Percentiles rank a stretch among this genome's conserved stretches.
phyloP scores from a whole-genome alignment of 2,113 vertebrate genomes.

The Phylloscopus trochiloides region DNA sequence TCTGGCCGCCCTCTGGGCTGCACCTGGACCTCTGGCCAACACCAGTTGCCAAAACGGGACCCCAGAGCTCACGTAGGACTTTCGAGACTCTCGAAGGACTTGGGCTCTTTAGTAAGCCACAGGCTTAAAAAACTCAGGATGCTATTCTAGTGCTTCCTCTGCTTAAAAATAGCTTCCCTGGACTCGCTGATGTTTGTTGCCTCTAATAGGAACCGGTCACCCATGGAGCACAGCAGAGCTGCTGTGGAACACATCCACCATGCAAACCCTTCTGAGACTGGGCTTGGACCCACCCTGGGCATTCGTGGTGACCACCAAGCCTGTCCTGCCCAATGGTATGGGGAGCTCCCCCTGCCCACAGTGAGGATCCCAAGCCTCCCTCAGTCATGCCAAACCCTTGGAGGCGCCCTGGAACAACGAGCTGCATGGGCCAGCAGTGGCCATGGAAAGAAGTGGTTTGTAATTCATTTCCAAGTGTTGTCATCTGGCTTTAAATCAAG shows the following conservation, averaged over 20 bases:
- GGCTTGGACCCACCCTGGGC: neutral
- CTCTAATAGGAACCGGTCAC: slow-evolving; percentile 66
- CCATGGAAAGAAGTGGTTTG: slow-evolving; percentile 50
- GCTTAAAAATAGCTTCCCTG: slow-evolving; percentile 69
- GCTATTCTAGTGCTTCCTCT: slow-evolving; percentile 70
- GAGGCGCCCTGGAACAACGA: neutral
- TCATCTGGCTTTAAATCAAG: slow-evolving; percentile 64
- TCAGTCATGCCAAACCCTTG: neutral
- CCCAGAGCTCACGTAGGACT: neutral
- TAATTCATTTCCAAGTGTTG: slow-evolving; percentile 54
- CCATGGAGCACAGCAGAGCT: slow-evolving; percentile 27
- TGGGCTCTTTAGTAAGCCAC: slow-evolving; percentile 53
- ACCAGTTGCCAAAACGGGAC: neutral
- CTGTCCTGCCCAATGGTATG: rapidly evolving
- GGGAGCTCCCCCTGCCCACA: neutral
- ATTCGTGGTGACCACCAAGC: rapidly evolving
- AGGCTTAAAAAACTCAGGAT: slow-evolving; percentile 66
- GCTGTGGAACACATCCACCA: slow-evolving; percentile 19
- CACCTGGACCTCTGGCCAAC: neutral
- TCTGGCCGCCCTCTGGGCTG: neutral
- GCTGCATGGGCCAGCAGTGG: slow-evolving; percentile 19
- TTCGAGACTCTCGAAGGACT: slow-evolving; percentile 43
- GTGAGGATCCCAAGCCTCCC: neutral
- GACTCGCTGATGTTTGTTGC: slow-evolving; percentile 53
- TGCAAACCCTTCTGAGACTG: neutral